Base-by-base conservation (phyloP, 2,113 vertebrate genomes). In the Chamaea fasciata region DNA sequence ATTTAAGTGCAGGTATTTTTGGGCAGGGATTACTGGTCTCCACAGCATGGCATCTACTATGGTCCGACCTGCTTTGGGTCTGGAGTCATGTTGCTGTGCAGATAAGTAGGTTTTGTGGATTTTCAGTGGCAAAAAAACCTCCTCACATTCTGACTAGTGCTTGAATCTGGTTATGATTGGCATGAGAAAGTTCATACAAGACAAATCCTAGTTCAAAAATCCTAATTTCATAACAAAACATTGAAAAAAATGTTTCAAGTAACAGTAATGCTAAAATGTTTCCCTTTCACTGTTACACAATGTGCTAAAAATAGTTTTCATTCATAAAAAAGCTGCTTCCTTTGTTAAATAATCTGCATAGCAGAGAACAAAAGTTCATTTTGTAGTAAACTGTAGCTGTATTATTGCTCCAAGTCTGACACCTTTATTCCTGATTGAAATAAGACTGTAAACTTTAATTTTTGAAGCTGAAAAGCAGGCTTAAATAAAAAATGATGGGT, bases 291-390 rank as follows among this genome's bases (percentile, higher is more conserved):
- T 91, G 27, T 91, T 94, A 74, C 37, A 83, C 87, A 96, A 55
- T 88, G 68, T 85, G 39, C 79, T 92, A 93, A 93, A 96, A 92
- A 96, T 96, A 94, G 71, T 57, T 90, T 95, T 95, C 90, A 96
- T 97, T 97, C 91, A 97, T 94, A 80, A 92, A 91, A 96, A 83
- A 63, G 17, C 75, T 67, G 50, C 41, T 96, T 97, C 95, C 95
- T 91, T 88, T 93, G 79, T 91, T 96, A 93, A 95, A 59, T 95
- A 91, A 95, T 88, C 75, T 70, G 28, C 47, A 77, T 68, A 76
- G 65, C 39, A 33, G 79, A 92, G 95, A 93, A 86, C 79, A 83
- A 68, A 94, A 81, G 85, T 93, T 96, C 35, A 78, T 68, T 90
- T 86, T 70, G 22, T 95, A 94, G 85, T 94, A 93, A 88, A 91